Base-by-base conservation (phyloP, 2,888 invertebrate genomes). In the Onchidella celtica region DNA sequence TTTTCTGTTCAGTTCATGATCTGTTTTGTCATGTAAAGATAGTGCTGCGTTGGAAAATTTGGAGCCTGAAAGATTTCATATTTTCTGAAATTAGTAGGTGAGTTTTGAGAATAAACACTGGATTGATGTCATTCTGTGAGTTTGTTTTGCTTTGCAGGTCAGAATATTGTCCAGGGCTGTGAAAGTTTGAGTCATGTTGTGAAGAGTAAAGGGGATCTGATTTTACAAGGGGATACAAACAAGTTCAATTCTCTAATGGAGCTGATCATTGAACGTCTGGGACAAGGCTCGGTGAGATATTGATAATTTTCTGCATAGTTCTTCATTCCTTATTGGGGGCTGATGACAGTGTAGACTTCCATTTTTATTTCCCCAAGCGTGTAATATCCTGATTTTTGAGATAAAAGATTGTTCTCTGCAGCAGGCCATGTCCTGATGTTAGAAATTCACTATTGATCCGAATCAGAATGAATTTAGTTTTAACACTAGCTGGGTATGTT, bases 221-320 rank as follows among this genome's bases (percentile, higher is more conserved):
- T 40, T 21, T 59, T 78, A 4, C 21, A 40, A 9, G 1, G 38
- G 59, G 21, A 59, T 9, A 38, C 38, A 4, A 40, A 61, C 11
- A 36, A 36, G 21, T 61, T 78, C 27, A 34, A 61, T 69, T 29
- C n/a, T 29, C 21, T 70, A n/a, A 78, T 78, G 40, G 38, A 11
- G n/a, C 32, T 40, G 11, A 40, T 61, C 40, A 47, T 70, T 21
- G 34, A 68, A 38, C 59, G 27, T n/a, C 29, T 78, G 14, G 78
- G 2, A 21, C 59, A 70, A 29, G 21, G 11, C n/a, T 61, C 61
- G 14, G 78, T 78, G 65, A 36, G 57, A 24, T 61, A 29, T 65
- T 17, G 11, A 27, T 65, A 4, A n/a, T 65, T 24, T 4, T 4
- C 27, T 69, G 34, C 27, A 17, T 32, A 36, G 21, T 36, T 36